phyloP scores from a whole-genome alignment of 2,797 vertebrate genomes.

The Channa striata region DNA sequence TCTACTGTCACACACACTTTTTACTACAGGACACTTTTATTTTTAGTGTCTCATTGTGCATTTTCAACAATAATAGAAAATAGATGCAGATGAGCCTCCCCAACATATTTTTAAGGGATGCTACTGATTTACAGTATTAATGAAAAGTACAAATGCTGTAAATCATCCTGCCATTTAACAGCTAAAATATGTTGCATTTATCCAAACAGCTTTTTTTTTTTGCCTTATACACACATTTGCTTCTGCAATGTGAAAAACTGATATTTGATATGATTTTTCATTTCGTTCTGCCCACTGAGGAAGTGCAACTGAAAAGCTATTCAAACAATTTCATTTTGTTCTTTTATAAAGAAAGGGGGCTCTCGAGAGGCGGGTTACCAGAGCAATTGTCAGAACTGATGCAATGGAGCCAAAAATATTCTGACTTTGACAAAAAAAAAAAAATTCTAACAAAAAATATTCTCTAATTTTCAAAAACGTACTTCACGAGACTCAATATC shows the following conservation, averaged over 20 bases:
- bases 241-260: no score
- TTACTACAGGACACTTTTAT: not conserved
- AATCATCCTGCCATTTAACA: no score
- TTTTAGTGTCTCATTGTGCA: conserved; percentile 27
- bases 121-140: no score
- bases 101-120: no score
- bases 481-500: not conserved
- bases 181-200: no score
- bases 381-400: not conserved
- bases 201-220: no score
- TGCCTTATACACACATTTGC: no score
- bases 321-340: not conserved
- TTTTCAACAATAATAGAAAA: no score
- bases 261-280: not conserved
- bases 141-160: no score
- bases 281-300: not conserved
- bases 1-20: conserved; percentile 14
- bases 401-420: not conserved
- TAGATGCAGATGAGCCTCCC: no score
- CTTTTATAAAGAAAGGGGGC: not conserved
- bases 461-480: not conserved
- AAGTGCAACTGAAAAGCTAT: not conserved
- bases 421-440: no score
- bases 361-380: not conserved
- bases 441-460: not conserved